phyloP scores from a whole-genome alignment of 2,888 invertebrate species.

The Drosophila atroscutellata region DNA sequence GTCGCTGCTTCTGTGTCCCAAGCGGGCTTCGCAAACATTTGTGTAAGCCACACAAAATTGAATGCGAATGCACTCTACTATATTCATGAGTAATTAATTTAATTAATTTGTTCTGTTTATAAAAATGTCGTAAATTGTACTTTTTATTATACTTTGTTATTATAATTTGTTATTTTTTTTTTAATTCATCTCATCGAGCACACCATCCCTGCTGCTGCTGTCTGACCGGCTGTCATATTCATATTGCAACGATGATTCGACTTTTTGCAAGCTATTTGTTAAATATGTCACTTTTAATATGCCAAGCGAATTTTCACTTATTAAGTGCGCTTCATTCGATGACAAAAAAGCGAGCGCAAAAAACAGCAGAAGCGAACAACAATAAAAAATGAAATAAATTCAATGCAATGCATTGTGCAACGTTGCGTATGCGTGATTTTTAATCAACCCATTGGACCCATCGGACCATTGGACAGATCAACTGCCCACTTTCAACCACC shows the following conservation, averaged over 20 bases:
- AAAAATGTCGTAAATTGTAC: slow-evolving; percentile 54
- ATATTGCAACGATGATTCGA: slow-evolving; percentile 52
- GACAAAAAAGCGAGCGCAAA: slow-evolving; percentile 26
- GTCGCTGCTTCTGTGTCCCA: slow-evolving; percentile 16
- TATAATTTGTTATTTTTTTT: not conserved
- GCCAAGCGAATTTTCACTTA: slow-evolving; percentile 71
- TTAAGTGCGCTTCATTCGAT: slow-evolving; percentile 68
- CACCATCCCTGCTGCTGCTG: not conserved
- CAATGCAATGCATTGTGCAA: slow-evolving; percentile 53
- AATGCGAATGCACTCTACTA: slow-evolving; percentile 45
- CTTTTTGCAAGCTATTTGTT: slow-evolving; percentile 67
- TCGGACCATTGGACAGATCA: slow-evolving; percentile 21
- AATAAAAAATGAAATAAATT: slow-evolving; percentile 28
- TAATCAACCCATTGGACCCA: slow-evolving; percentile 52
- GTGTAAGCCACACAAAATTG: slow-evolving; percentile 57
- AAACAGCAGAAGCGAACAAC: slow-evolving; percentile 2
- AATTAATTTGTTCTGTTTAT: slow-evolving; percentile 72
- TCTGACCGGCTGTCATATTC: slow-evolving; percentile 61
- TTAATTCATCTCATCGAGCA: not conserved
- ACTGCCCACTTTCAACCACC: slow-evolving; percentile 6
- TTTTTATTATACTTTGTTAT: slow-evolving; percentile 15
- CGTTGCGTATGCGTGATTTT: slow-evolving; percentile 70
- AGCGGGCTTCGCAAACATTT: slow-evolving; percentile 62
- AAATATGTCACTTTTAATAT: slow-evolving; percentile 75
- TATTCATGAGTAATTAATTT: slow-evolving; percentile 73